phyloP scores from a whole-genome alignment of 2,888 invertebrate species.

The Cosmorhoe ocellata region DNA sequence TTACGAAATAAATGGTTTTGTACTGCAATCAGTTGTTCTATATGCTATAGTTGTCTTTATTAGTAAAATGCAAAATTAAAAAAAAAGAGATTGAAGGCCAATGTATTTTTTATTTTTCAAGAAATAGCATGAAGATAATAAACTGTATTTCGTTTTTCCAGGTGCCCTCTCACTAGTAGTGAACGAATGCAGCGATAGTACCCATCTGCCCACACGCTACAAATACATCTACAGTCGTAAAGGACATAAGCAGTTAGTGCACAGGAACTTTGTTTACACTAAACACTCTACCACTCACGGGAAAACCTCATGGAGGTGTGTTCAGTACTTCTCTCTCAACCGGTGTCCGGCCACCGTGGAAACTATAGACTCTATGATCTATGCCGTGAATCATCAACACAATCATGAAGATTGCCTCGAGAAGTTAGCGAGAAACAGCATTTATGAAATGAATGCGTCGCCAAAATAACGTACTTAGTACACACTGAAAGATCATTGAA shows the following conservation, averaged over 20 bases:
- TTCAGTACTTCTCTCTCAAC: slow-evolving; percentile 79
- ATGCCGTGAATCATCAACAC: slow-evolving; percentile 75
- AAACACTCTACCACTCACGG: slow-evolving; percentile 80
- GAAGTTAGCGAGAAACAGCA: slow-evolving; percentile 70
- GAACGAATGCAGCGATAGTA: slow-evolving; percentile 65
- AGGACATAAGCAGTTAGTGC: slow-evolving; percentile 79
- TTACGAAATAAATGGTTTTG: slow-evolving; percentile 47
- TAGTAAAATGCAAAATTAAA: neutral
- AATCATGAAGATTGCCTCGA: slow-evolving; percentile 78
- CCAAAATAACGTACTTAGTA: slow-evolving; percentile 58
- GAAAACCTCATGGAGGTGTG: slow-evolving; percentile 79
- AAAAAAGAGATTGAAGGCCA: too few species aligned
- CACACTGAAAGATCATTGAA: slow-evolving; percentile 35
- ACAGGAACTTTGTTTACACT: slow-evolving; percentile 79
- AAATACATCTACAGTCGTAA: slow-evolving; percentile 80
- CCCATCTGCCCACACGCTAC: slow-evolving; percentile 67
- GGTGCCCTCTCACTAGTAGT: slow-evolving; percentile 75
- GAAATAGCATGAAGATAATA: too few species aligned
- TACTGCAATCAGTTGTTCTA: slow-evolving; percentile 13
- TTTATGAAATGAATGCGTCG: slow-evolving; percentile 76
- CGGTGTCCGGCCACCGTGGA: slow-evolving; percentile 78
- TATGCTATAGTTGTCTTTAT: neutral
- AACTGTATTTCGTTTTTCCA: slow-evolving; percentile 45
- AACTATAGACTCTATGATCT: slow-evolving; percentile 76
- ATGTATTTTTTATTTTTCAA: neutral